A percentile compares a stretch with the other conserved stretches of the same genome.
These are phyloP conservation scores for Bujurquina vittata DNA, from an alignment of 2,113 vertebrate genomes.

Conservation along the genomic window DNA sequence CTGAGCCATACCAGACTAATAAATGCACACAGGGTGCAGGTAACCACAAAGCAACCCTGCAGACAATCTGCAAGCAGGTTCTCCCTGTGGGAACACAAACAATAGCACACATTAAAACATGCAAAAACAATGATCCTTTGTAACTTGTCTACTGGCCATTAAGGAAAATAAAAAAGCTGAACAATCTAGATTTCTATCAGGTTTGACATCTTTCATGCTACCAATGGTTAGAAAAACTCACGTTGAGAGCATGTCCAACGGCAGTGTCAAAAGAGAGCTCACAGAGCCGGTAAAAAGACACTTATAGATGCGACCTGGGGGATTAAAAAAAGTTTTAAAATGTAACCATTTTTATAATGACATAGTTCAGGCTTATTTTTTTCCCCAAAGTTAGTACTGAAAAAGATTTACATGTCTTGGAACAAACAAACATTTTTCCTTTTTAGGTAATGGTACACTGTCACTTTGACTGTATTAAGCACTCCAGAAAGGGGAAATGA, in stretches of 20 bases:
- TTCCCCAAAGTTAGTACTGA: background rate
- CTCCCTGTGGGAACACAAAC: conserved; percentile 82
- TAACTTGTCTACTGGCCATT: background rate
- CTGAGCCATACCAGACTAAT: conserved; percentile 98
- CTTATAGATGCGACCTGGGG: conserved; percentile 98
- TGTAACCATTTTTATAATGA: background rate
- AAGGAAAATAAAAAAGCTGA: background rate
- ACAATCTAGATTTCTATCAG: background rate
- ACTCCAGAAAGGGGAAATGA: background rate
- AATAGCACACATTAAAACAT: conserved; percentile 3
- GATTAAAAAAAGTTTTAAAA: background rate
- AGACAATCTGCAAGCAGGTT: conserved; percentile 98
- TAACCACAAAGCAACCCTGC: conserved; percentile 98
- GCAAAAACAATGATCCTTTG: background rate
- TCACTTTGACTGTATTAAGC: background rate
- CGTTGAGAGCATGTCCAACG: conserved; percentile 98
- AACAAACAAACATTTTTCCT: background rate
- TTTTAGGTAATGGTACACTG: background rate
- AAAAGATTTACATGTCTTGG: conserved; percentile 5
- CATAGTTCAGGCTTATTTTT: background rate
- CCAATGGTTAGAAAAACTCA: conserved; percentile 74
- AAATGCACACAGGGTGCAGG: conserved; percentile 96
- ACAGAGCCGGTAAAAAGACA: conserved; percentile 99
- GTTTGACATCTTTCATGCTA: background rate
- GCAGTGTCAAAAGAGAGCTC: conserved; percentile 98